phyloP scores from a whole-genome alignment of 2,113 vertebrate species.

The Lamprologus tigripictilis region DNA sequence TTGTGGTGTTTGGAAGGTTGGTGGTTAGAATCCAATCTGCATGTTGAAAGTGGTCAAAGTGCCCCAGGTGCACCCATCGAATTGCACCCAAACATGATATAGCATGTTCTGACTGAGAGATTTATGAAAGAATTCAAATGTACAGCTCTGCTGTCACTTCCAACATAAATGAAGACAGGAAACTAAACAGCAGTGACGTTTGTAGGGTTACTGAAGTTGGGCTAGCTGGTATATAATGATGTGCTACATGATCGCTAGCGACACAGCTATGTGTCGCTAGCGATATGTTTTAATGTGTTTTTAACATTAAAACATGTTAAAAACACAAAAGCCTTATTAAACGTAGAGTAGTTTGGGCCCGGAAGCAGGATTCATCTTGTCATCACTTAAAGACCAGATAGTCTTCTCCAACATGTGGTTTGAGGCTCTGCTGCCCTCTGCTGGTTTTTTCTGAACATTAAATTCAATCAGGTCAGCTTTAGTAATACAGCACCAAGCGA shows the following conservation, averaged over 20 bases:
- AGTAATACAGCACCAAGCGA: background rate
- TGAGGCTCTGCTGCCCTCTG: background rate
- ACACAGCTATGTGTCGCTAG: background rate
- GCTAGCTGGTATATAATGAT: fast-evolving
- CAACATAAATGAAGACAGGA: background rate
- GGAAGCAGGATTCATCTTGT: no score
- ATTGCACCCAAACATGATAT: background rate
- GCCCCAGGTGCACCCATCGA: background rate
- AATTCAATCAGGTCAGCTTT: background rate
- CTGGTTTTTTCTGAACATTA: background rate
- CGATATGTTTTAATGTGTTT: no score
- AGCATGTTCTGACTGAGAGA: background rate
- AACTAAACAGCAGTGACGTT: background rate
- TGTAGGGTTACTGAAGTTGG: background rate
- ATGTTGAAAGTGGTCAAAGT: background rate
- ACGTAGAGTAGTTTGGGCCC: no score
- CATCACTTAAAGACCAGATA: no score
- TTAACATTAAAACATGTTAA: no score
- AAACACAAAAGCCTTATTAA: no score
- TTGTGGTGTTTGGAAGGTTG: background rate
- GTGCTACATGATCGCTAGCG: fast-evolving
- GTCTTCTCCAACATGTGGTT: background rate
- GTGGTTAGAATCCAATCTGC: background rate
- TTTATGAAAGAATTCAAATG: fast-evolving
- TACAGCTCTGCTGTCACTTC: background rate